A percentile compares a stretch with the other conserved stretches of the same genome.
Evolutionary conservation across 2,797 vertebrate species (phyloP).

Genomic region (Sylvia borin): DNA sequence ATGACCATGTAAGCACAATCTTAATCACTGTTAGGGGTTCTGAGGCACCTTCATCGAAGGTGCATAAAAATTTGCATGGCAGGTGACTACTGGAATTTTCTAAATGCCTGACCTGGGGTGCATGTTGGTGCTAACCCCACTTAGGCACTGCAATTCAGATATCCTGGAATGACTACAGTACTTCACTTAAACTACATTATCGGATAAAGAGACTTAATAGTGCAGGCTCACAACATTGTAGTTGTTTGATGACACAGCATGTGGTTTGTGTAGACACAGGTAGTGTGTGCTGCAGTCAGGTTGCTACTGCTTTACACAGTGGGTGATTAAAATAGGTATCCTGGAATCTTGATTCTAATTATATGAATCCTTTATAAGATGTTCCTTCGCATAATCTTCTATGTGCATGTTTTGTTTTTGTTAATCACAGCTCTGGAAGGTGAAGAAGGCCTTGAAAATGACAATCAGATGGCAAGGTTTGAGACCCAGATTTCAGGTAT

Average conservation of each 20-base stretch:
- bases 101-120: not conserved
- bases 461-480: conserved; percentile 81
- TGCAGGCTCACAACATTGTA: rapidly evolving
- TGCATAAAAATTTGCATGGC: not conserved
- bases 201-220: not conserved
- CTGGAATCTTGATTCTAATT: not conserved
- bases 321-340: not conserved
- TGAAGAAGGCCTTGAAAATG: conserved; percentile 91
- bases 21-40: not conserved
- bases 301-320: not conserved
- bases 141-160: not conserved
- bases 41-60: not conserved
- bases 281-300: not conserved
- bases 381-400: not conserved
- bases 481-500: conserved; percentile 80
- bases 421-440: conserved; percentile 88
- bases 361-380: not conserved
- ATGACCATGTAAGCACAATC: not conserved
- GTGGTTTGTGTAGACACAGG: not conserved
- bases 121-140: not conserved
- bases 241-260: not conserved
- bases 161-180: not conserved
- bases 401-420: not conserved
- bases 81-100: not conserved
- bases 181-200: not conserved